Percentiles rank a stretch among this genome's conserved stretches.
These are phyloP conservation scores for Hemicordylus capensis DNA, from an alignment of 2,113 vertebrate species.

Conservation along the genomic window DNA sequence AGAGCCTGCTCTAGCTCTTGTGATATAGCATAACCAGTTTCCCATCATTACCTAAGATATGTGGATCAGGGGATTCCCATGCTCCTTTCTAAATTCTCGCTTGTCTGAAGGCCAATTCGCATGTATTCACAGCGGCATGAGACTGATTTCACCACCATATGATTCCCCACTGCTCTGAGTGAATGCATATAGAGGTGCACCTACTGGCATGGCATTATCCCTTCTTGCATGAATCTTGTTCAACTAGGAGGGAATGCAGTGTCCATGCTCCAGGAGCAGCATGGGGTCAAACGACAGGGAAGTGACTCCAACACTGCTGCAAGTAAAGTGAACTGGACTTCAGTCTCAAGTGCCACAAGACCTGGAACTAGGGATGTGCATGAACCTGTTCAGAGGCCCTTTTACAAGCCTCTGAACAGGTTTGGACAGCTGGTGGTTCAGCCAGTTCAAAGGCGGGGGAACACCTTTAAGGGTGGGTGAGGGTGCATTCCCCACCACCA, in stretches of 20 bases:
- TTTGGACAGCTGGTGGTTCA: too few relatives aligned
- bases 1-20: background rate
- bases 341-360: background rate
- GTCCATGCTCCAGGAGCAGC: background rate
- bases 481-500: too few relatives aligned
- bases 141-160: background rate
- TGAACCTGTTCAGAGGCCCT: too few relatives aligned
- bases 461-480: too few relatives aligned
- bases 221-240: background rate
- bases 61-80: background rate
- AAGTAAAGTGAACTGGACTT: background rate
- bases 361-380: background rate
- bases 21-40: background rate
- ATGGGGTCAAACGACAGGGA: background rate
- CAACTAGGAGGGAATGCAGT: background rate
- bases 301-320: background rate
- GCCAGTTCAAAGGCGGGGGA: too few relatives aligned
- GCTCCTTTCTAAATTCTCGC: background rate
- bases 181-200: background rate
- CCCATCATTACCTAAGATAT: background rate
- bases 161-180: background rate
- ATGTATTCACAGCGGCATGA: too few relatives aligned
- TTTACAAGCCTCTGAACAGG: too few relatives aligned
- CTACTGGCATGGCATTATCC: background rate
- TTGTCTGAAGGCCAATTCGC: background rate